These are phyloP conservation scores for Smutsia gigantea DNA, from an alignment of 2,797 vertebrate species.

Conservation along the genomic window DNA sequence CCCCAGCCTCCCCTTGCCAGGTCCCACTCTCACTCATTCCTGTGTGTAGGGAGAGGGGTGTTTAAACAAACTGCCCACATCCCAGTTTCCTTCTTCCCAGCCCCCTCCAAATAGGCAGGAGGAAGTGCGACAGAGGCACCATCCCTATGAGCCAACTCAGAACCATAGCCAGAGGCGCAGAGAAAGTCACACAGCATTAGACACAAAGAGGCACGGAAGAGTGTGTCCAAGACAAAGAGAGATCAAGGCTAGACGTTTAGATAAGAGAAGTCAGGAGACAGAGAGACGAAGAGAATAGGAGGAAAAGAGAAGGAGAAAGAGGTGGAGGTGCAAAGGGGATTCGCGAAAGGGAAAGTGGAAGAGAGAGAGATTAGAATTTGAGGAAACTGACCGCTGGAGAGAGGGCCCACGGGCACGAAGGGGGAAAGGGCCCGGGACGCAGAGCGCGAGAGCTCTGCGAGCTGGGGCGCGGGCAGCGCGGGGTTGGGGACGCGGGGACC, in stretches of 20 bases:
- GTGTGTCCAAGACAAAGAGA: background rate
- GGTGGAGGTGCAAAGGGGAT: background rate
- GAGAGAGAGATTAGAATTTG: background rate
- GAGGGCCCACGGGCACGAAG: background rate
- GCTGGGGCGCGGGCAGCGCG: background rate
- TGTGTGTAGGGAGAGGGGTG: background rate
- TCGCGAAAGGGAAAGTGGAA: background rate
- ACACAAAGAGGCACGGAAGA: background rate
- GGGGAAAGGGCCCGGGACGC: too few relatives aligned
- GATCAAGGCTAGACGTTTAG: background rate
- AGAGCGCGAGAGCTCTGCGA: background rate
- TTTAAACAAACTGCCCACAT: background rate
- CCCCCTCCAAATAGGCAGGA: background rate
- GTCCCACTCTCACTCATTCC: background rate
- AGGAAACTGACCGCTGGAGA: background rate
- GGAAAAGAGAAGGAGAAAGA: background rate
- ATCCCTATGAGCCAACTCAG: background rate
- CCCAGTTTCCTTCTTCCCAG: background rate
- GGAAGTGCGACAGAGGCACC: background rate
- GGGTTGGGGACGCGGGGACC: conserved; percentile 4
- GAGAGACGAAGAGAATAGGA: background rate
- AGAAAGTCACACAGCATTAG: background rate
- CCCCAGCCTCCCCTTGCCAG: background rate
- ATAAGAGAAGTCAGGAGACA: background rate
- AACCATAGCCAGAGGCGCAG: background rate